Evolutionary conservation across 2,888 invertebrate species (phyloP).

Genomic region (Hedychridium roseum): DNA sequence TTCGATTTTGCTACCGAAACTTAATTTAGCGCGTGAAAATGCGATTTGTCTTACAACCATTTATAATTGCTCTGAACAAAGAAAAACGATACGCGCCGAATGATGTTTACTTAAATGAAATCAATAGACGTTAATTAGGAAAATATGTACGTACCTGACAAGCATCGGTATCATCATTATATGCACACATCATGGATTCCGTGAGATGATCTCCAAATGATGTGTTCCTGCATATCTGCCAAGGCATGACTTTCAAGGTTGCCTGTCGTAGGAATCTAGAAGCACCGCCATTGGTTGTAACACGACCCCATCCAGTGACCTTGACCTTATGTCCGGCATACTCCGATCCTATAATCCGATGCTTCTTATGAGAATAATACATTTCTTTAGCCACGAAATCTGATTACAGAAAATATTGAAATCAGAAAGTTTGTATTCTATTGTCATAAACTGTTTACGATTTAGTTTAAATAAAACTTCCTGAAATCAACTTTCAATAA

Average conservation of each 20-base stretch:
- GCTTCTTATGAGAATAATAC: neutral
- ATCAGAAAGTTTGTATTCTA: too few species aligned
- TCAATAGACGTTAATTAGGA: too few species aligned
- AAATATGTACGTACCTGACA: conserved; percentile 69
- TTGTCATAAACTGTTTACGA: too few species aligned
- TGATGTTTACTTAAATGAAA: too few species aligned
- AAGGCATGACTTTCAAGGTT: conserved; percentile 63
- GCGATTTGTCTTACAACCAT: neutral
- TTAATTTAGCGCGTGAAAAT: too few species aligned
- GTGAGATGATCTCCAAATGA: conserved; percentile 60
- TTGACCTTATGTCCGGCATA: conserved; percentile 64
- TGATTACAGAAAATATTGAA: too few species aligned
- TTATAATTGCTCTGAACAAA: too few species aligned
- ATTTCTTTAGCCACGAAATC: too few species aligned
- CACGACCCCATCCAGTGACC: conserved; percentile 69
- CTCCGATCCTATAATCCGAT: conserved; percentile 57
- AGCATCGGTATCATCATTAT: conserved; percentile 69
- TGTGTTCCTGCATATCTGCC: conserved; percentile 60
- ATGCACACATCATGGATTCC: conserved; percentile 72
- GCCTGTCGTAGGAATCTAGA: conserved; percentile 66
- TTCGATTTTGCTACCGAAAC: too few species aligned
- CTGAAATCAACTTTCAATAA: conserved; percentile 16
- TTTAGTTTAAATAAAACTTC: neutral
- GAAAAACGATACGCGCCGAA: too few species aligned
- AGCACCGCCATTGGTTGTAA: conserved; percentile 50